Conservation (phyloP, 2,888 invertebrate genomes). For the Torymus tubicola region DNA sequence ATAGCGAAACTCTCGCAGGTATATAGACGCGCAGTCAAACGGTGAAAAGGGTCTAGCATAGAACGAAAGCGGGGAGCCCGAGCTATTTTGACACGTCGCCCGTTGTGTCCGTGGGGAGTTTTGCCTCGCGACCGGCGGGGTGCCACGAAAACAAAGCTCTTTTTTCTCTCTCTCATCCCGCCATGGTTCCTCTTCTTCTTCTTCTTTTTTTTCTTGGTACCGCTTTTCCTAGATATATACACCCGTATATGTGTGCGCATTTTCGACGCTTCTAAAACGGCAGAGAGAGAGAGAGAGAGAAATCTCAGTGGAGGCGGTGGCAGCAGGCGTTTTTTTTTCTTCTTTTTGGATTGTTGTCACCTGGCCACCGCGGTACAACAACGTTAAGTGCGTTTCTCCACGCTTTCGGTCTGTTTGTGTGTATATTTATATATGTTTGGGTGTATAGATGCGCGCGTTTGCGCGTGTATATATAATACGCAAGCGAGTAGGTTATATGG, state of each 20-base stretch:
- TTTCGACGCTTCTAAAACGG: background rate
- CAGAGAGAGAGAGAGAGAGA: background rate
- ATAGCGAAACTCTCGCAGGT: slow-evolving; percentile 31
- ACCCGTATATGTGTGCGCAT: background rate
- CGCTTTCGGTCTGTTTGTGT: too few species aligned
- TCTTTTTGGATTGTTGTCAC: slow-evolving; percentile 54
- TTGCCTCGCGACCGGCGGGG: slow-evolving; percentile 72
- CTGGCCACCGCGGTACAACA: slow-evolving; percentile 54
- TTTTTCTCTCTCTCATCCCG: slow-evolving; percentile 40
- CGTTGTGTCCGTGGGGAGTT: slow-evolving; percentile 71
- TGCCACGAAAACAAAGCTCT: slow-evolving; percentile 63
- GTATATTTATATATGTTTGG: too few species aligned
- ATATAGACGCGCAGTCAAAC: slow-evolving; percentile 47
- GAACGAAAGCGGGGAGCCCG: slow-evolving; percentile 20
- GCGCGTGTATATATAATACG: too few species aligned
- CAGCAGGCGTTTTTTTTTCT: background rate
- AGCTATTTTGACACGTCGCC: slow-evolving; percentile 75
- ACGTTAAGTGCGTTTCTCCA: slow-evolving; percentile 48
- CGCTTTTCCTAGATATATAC: background rate
- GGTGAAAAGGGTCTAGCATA: slow-evolving; percentile 47
- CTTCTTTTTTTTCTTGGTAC: slow-evolving; percentile 1
- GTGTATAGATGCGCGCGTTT: too few species aligned
- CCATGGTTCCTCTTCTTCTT: background rate
- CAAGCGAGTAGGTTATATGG: too few species aligned
- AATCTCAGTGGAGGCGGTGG: slow-evolving; percentile 20